A percentile compares a stretch with the other conserved stretches of the same genome.
Conservation (phyloP, 2,888 invertebrate species). For the Odiellus spinosus region DNA sequence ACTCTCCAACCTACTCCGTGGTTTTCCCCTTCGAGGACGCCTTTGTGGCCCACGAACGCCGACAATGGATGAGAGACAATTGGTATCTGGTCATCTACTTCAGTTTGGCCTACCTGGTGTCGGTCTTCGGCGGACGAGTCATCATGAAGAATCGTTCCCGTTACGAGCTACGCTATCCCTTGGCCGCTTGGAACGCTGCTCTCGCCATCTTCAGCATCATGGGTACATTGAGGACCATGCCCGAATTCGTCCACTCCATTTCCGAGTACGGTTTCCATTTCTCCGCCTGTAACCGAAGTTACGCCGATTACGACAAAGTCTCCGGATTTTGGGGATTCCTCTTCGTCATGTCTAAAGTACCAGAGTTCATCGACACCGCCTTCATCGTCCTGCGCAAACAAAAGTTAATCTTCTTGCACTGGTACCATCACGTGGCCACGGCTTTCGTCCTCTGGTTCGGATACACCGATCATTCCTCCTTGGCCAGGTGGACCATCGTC, state of each 20-base stretch:
- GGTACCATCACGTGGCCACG: constrained; percentile 94
- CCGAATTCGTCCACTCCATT: constrained; percentile 76
- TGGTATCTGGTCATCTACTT: constrained; percentile 87
- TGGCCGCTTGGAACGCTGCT: constrained; percentile 80
- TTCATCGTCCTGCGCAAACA: constrained; percentile 78
- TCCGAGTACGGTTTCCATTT: constrained; percentile 80
- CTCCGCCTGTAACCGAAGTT: constrained; percentile 86
- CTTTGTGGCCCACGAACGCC: constrained; percentile 72
- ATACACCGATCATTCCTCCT: constrained; percentile 36
- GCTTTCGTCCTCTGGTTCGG: constrained; percentile 85
- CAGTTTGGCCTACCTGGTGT: constrained; percentile 73
- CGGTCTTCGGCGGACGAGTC: constrained; percentile 82
- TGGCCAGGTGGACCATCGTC: constrained; percentile 69
- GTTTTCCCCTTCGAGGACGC: constrained; percentile 88
- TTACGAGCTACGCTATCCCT: constrained; percentile 69
- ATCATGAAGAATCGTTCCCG: constrained; percentile 82
- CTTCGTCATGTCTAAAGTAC: constrained; percentile 89
- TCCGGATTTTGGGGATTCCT: constrained; percentile 95
- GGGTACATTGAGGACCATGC: constrained; percentile 65
- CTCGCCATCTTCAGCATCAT: constrained; percentile 87
- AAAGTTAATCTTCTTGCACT: constrained; percentile 82
- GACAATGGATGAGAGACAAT: constrained; percentile 87
- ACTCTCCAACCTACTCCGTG: constrained; percentile 61
- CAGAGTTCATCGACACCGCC: constrained; percentile 81
- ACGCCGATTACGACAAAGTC: constrained; percentile 76